Conservation (phyloP, 2,113 vertebrate genomes). For the Setophaga petechia region DNA sequence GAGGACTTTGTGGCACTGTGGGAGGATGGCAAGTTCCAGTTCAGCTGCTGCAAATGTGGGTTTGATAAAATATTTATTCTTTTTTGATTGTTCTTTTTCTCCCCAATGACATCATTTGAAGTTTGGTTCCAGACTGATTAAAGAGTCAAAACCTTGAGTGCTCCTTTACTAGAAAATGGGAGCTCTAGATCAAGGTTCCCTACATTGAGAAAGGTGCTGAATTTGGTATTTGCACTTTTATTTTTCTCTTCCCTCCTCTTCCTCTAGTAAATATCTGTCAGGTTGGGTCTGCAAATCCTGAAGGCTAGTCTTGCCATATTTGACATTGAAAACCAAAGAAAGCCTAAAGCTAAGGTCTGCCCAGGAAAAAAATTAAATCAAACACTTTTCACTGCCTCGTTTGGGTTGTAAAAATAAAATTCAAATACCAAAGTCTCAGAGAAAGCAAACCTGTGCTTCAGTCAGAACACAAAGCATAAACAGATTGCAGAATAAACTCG, state of each 20-base stretch:
- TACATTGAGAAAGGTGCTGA: not conserved
- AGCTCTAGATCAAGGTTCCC: not conserved
- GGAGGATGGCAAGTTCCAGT: not conserved
- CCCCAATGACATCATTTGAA: fast-evolving
- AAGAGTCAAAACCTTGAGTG: not conserved
- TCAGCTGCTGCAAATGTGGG: not conserved
- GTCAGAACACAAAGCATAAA: not conserved
- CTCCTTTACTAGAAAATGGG: not conserved
- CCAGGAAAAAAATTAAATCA: not conserved
- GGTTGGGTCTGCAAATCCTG: not conserved
- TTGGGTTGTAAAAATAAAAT: not conserved
- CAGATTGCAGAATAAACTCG: slow-evolving; percentile 26
- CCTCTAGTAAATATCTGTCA: not conserved
- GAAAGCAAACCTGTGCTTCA: not conserved
- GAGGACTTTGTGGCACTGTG: not conserved
- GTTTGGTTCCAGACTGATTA: not conserved
- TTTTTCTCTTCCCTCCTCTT: not conserved
- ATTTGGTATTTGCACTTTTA: not conserved
- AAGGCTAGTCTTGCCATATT: not conserved
- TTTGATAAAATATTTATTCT: not conserved
- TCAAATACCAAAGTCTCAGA: not conserved
- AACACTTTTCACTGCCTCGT: not conserved
- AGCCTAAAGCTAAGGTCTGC: not conserved
- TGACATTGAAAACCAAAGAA: not conserved
- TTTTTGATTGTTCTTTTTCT: not conserved